Evolutionary conservation across 2,797 vertebrate species (phyloP).

Genomic region (Emydoidea blandingii): DNA sequence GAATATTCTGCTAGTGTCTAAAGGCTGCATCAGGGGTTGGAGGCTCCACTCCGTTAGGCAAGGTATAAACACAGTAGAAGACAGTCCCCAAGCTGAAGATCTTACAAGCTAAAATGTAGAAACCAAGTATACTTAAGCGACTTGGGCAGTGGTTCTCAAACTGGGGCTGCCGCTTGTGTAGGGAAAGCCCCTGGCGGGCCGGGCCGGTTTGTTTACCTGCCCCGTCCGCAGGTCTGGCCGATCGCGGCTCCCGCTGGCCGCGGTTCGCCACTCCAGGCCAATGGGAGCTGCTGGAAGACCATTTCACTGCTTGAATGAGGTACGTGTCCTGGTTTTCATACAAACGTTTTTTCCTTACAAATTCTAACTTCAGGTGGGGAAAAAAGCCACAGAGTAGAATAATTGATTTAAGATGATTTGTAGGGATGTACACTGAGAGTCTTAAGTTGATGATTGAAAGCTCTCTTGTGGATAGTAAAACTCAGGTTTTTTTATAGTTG

Average conservation of each 20-base stretch:
- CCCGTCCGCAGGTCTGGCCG: too few species aligned
- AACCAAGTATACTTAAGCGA: rapidly evolving
- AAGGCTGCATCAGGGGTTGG: rapidly evolving
- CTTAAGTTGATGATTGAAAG: rapidly evolving
- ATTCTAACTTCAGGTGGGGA: background rate
- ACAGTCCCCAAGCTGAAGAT: background rate
- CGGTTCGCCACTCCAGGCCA: too few species aligned
- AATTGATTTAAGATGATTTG: background rate
- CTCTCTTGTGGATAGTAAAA: background rate
- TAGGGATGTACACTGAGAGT: rapidly evolving
- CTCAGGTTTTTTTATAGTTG: background rate
- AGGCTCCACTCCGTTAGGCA: background rate
- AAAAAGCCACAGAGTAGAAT: background rate
- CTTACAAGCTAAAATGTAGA: background rate
- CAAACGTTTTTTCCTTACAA: background rate
- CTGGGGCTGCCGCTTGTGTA: too few species aligned
- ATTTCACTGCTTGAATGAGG: background rate
- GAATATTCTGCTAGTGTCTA: background rate
- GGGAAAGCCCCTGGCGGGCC: too few species aligned
- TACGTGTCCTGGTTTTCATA: background rate
- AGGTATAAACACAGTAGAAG: background rate
- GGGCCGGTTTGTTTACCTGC: too few species aligned
- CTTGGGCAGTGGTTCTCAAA: background rate
- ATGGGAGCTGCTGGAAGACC: background rate
- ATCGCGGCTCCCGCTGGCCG: too few species aligned